phyloP scores from a whole-genome alignment of 2,797 vertebrate species.

The Clamator glandarius region DNA sequence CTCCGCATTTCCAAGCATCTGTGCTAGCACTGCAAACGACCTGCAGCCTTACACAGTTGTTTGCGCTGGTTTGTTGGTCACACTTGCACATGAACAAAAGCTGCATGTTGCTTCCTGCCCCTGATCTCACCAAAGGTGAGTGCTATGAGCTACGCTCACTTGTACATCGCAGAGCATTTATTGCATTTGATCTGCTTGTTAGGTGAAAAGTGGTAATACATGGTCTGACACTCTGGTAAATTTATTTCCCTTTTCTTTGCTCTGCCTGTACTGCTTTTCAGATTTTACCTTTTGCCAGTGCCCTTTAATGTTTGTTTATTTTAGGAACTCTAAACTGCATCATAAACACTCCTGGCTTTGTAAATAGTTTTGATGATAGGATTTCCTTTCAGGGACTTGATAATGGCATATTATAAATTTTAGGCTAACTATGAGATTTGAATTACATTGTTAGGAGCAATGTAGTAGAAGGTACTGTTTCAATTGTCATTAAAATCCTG shows the following conservation, averaged over 20 bases:
- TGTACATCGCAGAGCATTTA: not conserved
- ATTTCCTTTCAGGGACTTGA: not conserved
- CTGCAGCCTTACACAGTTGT: constrained; percentile 36
- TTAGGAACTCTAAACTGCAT: not conserved
- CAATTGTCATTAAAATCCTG: constrained; percentile 12
- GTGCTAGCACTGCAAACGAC: constrained; percentile 45
- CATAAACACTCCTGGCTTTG: not conserved
- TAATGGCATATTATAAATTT: not conserved
- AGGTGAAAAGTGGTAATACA: not conserved
- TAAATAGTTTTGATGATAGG: not conserved
- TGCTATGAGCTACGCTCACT: not conserved
- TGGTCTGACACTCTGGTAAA: not conserved
- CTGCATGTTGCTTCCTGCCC: not conserved
- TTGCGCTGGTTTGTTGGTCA: constrained; percentile 60
- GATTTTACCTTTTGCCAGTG: not conserved
- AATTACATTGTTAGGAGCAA: not conserved
- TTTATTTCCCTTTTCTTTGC: not conserved
- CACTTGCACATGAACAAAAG: not conserved
- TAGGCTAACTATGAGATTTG: not conserved
- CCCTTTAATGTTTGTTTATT: not conserved
- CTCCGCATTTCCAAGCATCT: constrained; percentile 55
- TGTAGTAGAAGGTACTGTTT: not conserved
- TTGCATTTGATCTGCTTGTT: not conserved
- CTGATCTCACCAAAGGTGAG: not conserved
- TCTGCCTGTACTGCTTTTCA: not conserved